Evolutionary conservation across 2,888 invertebrate species (phyloP).

Genomic region (Stenurella melanura): DNA sequence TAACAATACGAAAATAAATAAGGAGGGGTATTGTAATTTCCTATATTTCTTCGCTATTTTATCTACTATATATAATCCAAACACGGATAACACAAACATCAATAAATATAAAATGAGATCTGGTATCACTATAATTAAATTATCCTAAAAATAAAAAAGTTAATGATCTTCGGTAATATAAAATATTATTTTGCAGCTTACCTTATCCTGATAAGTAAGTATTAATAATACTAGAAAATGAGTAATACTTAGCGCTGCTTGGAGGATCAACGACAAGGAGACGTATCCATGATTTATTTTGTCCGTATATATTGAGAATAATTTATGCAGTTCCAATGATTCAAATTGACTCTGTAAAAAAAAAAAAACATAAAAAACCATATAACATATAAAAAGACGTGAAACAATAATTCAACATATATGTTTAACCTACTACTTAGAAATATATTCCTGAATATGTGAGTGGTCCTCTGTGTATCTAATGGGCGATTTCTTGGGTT

Average conservation of each 20-base stretch:
- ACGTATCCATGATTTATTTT: conserved; percentile 87
- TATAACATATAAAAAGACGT: too few relatives aligned
- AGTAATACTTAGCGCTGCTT: conserved; percentile 79
- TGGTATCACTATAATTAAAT: conserved; percentile 54
- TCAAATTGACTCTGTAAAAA: conserved; percentile 84
- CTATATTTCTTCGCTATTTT: conserved; percentile 61
- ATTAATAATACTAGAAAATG: conserved; percentile 74
- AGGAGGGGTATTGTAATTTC: conserved; percentile 62
- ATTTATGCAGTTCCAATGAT: conserved; percentile 83
- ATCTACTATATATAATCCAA: conserved; percentile 74
- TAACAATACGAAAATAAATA: conserved; percentile 72
- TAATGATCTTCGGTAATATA: neutral
- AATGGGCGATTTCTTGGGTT: too few relatives aligned
- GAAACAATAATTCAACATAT: too few relatives aligned
- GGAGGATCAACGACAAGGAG: conserved; percentile 83
- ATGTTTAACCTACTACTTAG: too few relatives aligned
- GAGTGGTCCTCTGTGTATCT: too few relatives aligned
- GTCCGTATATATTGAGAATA: conserved; percentile 85
- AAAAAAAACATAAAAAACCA: conserved; percentile 34
- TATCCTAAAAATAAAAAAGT: conserved; percentile 18
- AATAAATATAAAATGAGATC: conserved; percentile 74
- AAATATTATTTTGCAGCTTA: conserved; percentile 41
- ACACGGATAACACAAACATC: conserved; percentile 72
- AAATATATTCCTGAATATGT: too few relatives aligned
- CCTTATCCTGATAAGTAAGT: conserved; percentile 44